phyloP scores from a whole-genome alignment of 2,888 invertebrate genomes.

The Atherix ibis region DNA sequence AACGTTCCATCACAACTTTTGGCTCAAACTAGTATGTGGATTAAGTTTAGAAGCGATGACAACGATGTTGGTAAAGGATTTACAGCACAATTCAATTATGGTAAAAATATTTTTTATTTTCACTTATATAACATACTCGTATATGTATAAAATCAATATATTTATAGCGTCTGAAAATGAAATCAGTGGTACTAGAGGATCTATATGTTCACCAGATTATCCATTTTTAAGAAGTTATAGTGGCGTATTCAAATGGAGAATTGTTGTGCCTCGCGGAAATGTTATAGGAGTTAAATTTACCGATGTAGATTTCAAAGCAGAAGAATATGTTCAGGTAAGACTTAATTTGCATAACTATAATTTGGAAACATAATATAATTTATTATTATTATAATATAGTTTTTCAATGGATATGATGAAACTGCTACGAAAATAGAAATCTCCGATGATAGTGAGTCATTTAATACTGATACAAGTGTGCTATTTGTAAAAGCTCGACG shows the following conservation, averaged over 20 bases:
- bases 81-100: conserved; percentile 49
- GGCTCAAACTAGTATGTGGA: conserved; percentile 43
- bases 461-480: conserved; percentile 48
- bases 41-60: conserved; percentile 56
- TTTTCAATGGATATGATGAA: conserved; percentile 61
- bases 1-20: conserved; percentile 44
- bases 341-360: no score
- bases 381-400: conserved; percentile 28
- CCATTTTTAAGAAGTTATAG: conserved; percentile 34
- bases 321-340: no score
- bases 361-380: no score
- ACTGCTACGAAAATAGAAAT: conserved; percentile 31
- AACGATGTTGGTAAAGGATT: conserved; percentile 53
- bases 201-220: conserved; percentile 64
- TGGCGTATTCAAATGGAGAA: conserved; percentile 49
- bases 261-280: conserved; percentile 38
- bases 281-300: conserved; percentile 9
- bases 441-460: conserved; percentile 16
- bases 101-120: no score
- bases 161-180: conserved; percentile 55
- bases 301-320: no score
- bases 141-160: no score
- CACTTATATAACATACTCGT: no score
- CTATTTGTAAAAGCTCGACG: conserved; percentile 35
- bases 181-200: conserved; percentile 47